Evolutionary conservation across 1,140 invertebrate genomes (phyloP).

Genomic region (Dendrolimus punctatus): DNA sequence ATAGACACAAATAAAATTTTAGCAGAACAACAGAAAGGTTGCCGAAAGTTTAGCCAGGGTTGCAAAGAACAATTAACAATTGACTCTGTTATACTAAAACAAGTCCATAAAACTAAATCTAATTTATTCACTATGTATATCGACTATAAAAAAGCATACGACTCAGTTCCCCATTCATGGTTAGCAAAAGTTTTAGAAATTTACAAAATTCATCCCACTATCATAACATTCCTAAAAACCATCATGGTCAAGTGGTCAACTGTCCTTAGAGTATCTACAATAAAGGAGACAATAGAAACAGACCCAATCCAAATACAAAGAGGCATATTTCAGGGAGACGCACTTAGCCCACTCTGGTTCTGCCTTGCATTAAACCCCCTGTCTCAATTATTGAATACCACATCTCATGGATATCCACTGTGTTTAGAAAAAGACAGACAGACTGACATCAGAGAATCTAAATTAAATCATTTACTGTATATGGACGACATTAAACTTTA

Average conservation of each 20-base stretch:
- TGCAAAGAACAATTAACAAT: slow-evolving; percentile 24
- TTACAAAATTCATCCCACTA: slow-evolving; percentile 3
- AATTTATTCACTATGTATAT: slow-evolving; percentile 4
- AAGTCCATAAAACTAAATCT: slow-evolving; percentile 1
- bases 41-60: slow-evolving; percentile 12
- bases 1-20: slow-evolving; percentile 14
- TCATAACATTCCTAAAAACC: neutral
- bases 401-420: neutral
- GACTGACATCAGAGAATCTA: no score
- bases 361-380: slow-evolving; percentile 4
- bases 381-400: slow-evolving; percentile 3
- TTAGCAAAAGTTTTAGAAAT: neutral
- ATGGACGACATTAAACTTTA: slow-evolving; percentile 3
- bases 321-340: slow-evolving; percentile 4
- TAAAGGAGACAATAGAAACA: neutral
- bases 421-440: slow-evolving; percentile 1
- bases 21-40: slow-evolving; percentile 22
- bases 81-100: slow-evolving; percentile 6
- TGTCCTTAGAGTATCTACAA: no score
- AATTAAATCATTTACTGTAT: slow-evolving; percentile 1
- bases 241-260: slow-evolving; percentile 1
- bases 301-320: neutral
- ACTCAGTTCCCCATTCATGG: slow-evolving; percentile 4
- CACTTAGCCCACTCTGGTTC: slow-evolving; percentile 1
- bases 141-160: slow-evolving; percentile 6